A percentile compares a stretch with the other conserved stretches of the same genome.
phyloP scores from a whole-genome alignment of 1,140 invertebrate genomes.

The Procambarus virginalis region DNA sequence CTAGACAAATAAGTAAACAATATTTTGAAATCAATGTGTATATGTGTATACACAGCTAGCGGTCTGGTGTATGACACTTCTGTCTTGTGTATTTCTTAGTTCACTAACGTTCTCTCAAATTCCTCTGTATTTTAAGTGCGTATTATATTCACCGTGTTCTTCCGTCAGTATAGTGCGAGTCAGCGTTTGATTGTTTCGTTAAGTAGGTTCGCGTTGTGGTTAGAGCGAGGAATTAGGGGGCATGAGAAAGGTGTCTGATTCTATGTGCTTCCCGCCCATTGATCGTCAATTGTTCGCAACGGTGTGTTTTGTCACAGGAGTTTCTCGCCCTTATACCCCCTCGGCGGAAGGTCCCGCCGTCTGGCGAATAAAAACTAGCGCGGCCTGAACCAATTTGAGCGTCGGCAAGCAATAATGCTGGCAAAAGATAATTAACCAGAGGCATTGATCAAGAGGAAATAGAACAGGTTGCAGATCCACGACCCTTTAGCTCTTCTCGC shows the following conservation, averaged over 20 bases:
- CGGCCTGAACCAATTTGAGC: constrained; percentile 44
- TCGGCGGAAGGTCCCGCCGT: constrained; percentile 10
- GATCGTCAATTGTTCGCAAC: constrained; percentile 55
- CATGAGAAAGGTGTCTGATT: constrained; percentile 67
- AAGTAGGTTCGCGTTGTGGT: constrained; percentile 59
- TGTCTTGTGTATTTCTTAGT: too few species aligned
- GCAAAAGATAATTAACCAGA: constrained; percentile 60
- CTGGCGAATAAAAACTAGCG: constrained; percentile 26
- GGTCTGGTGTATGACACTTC: too few species aligned
- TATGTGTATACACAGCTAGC: too few species aligned
- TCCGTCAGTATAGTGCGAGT: neutral
- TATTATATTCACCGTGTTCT: neutral
- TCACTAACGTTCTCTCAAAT: too few species aligned
- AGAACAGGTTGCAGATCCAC: constrained; percentile 9
- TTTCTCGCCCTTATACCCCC: constrained; percentile 33
- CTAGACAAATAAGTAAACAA: too few species aligned
- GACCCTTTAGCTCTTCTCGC: too few species aligned
- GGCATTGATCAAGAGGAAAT: constrained; percentile 57
- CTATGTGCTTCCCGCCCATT: constrained; percentile 56
- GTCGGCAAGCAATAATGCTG: constrained; percentile 40
- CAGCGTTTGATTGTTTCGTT: constrained; percentile 51
- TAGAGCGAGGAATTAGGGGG: constrained; percentile 55
- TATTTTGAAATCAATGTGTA: too few species aligned
- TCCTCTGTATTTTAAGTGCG: too few species aligned
- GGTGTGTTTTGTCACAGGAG: neutral